Conservation (phyloP, 2,797 vertebrate genomes). For the Gephyroberyx darwinii region DNA sequence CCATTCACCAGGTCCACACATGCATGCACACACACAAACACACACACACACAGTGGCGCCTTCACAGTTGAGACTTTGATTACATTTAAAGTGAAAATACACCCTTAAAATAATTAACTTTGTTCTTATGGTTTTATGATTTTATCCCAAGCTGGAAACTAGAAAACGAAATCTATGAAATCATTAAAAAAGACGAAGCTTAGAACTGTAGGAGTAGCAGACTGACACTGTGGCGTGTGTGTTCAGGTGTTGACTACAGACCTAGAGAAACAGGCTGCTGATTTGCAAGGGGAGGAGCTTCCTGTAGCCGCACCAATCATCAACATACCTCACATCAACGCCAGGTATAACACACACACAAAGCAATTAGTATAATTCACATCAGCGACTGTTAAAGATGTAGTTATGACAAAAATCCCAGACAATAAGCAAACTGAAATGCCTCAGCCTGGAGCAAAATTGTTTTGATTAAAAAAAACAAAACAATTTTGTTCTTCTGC, state of each 20-base stretch:
- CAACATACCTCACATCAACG: conserved; percentile 91
- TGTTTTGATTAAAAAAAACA: too few species aligned
- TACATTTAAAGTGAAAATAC: too few species aligned
- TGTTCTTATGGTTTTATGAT: background rate
- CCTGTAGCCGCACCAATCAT: conserved; percentile 85
- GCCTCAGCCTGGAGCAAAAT: too few species aligned
- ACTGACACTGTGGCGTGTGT: conserved; percentile 2
- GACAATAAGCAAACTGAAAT: too few species aligned
- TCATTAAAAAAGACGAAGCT: background rate
- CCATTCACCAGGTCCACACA: conserved; percentile 91
- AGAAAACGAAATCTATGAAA: background rate
- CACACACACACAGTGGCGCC: background rate
- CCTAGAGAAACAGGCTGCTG: conserved; percentile 90
- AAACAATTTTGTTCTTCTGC: too few species aligned
- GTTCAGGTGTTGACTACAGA: conserved; percentile 92
- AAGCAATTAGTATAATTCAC: too few species aligned
- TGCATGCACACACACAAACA: background rate
- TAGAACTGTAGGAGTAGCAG: too few species aligned
- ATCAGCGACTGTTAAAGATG: too few species aligned
- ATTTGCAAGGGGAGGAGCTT: conserved; percentile 89
- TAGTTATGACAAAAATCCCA: too few species aligned
- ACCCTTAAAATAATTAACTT: too few species aligned
- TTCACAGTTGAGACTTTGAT: too few species aligned
- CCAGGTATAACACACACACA: conserved; percentile 79
- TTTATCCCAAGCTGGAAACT: background rate